phyloP scores from a whole-genome alignment of 1,140 invertebrate genomes.

The Drosophila micromelanica region DNA sequence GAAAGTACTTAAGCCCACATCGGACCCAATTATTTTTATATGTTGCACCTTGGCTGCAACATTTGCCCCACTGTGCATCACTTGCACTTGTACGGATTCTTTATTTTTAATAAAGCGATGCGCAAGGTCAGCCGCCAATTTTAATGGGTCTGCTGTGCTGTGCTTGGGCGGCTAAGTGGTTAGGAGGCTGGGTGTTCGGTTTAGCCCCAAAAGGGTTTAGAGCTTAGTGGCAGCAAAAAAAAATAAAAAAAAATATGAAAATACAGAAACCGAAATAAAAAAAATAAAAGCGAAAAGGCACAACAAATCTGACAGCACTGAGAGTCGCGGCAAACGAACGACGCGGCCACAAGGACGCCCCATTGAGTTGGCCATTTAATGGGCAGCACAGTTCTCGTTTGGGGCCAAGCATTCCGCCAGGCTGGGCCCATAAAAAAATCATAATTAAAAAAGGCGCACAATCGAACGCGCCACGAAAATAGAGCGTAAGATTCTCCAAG shows the following conservation, averaged over 20 bases:
- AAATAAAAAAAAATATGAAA: background rate
- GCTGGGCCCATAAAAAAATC: constrained; percentile 20
- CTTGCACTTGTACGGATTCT: constrained; percentile 36
- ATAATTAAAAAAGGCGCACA: constrained; percentile 51
- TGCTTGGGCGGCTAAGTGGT: background rate
- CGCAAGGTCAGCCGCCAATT: constrained; percentile 46
- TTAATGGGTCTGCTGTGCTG: constrained; percentile 13
- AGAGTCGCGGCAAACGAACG: constrained; percentile 9
- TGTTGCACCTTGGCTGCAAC: too few species aligned
- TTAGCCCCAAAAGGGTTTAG: constrained; percentile 10
- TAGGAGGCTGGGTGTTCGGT: background rate
- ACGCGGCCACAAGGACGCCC: constrained; percentile 12
- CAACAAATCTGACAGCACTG: constrained; percentile 15
- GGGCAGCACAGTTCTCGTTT: background rate
- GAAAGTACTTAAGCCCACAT: too few species aligned
- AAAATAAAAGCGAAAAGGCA: constrained; percentile 27
- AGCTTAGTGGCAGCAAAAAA: constrained; percentile 8
- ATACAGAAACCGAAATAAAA: background rate
- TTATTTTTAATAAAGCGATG: constrained; percentile 55
- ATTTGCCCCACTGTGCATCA: background rate
- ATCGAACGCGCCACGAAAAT: constrained; percentile 38
- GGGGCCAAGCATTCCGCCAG: background rate
- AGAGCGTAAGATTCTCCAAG: constrained; percentile 16
- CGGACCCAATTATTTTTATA: too few species aligned
- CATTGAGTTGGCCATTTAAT: constrained; percentile 20